Evolutionary conservation across 2,888 invertebrate genomes (phyloP).

Genomic region (Agrochola litura): DNA sequence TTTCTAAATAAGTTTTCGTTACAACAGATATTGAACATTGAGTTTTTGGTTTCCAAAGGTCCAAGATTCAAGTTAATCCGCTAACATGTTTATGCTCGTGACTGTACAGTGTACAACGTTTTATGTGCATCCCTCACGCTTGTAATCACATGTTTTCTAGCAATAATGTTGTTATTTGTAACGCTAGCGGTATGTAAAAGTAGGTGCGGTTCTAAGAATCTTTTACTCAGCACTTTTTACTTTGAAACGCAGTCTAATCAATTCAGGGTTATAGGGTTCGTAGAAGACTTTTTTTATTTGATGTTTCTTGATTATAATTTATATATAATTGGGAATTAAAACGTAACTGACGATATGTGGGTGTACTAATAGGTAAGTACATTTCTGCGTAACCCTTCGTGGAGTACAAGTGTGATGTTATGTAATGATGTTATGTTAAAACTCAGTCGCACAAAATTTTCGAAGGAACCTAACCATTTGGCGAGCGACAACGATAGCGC

Average conservation of each 20-base stretch:
- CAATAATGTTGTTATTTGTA: constrained; percentile 24
- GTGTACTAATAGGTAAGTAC: not conserved
- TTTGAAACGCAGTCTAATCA: not conserved
- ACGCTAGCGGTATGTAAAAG: not conserved
- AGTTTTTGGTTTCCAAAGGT: too few relatives aligned
- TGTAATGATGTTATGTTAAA: not conserved
- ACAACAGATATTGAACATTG: too few relatives aligned
- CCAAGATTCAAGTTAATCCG: too few relatives aligned
- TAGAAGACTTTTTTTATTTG: not conserved
- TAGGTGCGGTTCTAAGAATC: not conserved
- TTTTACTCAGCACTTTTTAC: not conserved
- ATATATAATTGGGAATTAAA: not conserved
- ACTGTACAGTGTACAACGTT: constrained; percentile 34
- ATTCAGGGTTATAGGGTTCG: too few relatives aligned
- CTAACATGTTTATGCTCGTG: not conserved
- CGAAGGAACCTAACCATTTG: too few relatives aligned
- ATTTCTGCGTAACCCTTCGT: not conserved
- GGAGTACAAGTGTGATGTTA: not conserved
- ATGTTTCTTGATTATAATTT: not conserved
- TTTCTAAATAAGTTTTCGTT: too few relatives aligned
- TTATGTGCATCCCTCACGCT: constrained; percentile 59
- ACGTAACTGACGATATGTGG: not conserved
- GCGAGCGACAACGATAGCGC: too few relatives aligned
- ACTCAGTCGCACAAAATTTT: too few relatives aligned
- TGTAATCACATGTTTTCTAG: constrained; percentile 45